Base-by-base conservation (phyloP, 2,797 vertebrate genomes). In the Premnoplex brunnescens region DNA sequence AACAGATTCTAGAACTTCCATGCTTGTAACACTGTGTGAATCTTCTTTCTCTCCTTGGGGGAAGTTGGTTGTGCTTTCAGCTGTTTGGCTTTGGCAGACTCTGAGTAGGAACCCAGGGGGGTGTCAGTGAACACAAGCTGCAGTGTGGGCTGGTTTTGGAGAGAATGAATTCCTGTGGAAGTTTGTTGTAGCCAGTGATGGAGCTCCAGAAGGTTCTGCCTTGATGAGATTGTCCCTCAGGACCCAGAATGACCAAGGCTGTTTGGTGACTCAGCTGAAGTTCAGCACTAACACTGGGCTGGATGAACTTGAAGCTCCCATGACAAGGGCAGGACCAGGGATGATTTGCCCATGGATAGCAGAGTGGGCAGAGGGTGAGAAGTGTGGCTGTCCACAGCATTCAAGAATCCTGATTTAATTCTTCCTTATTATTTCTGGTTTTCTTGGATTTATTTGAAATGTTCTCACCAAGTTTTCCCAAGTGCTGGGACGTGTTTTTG, bases 111-210 rank as follows among this genome's bases (percentile, higher is more conserved):
- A 48, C 67, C n/a, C 63, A 2, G 30, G n/a, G 34, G 62, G 26
- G 12, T 76, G 39, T 79, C 56, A 23, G 60, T 46, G 56, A 77
- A 56, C 49, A 36, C 75, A 80, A 68, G 68, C 59, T 74, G 64
- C 39, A 64, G 75, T 30, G 14, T 59, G 81, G 21, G 75, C 20
- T 94, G 81, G 37, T 69, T 80, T 72, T 54, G 81, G 87, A 93
- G 52, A 7, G 49, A 58, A 62, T 56, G 7, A 20, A 39, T 82
- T 89, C 66, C 67, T n/a, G 27, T 66, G 56, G 46, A 77, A 37
- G 21, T 58, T 58, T 48, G 5, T 27, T 71, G 37, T 36, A 26
- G 26, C 17, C 49, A 58, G 34, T 0, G 2, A 11, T 37, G 54
- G n/a, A 60, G 46, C 43, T 68, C 9, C 22, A n/a, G 30, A 51